Conservation (phyloP, 2,888 invertebrate genomes). For the Diaperis boleti region DNA sequence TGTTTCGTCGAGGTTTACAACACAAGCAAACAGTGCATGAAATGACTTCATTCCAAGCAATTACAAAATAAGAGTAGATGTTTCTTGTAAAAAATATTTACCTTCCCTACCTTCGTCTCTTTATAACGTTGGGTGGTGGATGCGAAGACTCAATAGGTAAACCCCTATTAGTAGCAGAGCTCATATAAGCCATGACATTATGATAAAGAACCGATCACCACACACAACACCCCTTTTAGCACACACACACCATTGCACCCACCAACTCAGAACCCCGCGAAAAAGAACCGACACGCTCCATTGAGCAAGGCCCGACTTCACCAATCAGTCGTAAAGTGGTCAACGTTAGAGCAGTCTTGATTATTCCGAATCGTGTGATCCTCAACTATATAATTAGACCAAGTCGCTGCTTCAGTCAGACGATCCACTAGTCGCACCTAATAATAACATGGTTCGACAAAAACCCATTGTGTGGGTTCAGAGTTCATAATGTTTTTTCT, state of each 20-base stretch:
- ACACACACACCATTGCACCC: constrained; percentile 2
- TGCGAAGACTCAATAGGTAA: constrained; percentile 22
- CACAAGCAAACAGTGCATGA: no score
- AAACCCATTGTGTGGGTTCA: constrained; percentile 34
- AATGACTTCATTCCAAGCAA: no score
- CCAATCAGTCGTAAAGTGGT: constrained; percentile 23
- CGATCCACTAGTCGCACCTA: constrained; percentile 44
- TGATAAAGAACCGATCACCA: constrained; percentile 34
- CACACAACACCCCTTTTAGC: constrained; percentile 8
- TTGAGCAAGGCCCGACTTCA: constrained; percentile 20
- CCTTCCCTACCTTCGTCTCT: constrained; percentile 52
- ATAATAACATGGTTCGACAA: constrained; percentile 41
- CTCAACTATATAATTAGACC: constrained; percentile 49
- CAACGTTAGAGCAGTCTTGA: constrained; percentile 30
- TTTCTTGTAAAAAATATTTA: constrained; percentile 46
- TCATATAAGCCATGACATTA: constrained; percentile 54
- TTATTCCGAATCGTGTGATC: constrained; percentile 43
- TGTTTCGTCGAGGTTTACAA: no score
- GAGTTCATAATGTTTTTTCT: no score
- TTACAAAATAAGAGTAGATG: no score
- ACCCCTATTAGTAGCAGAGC: constrained; percentile 45
- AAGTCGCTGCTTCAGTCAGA: constrained; percentile 47
- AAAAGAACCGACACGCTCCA: constrained; percentile 13
- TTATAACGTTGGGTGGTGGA: constrained; percentile 36
- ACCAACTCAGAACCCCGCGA: neutral